Base-by-base conservation (phyloP, 2,888 invertebrate species). In the Brachypalpus laphriformis region DNA sequence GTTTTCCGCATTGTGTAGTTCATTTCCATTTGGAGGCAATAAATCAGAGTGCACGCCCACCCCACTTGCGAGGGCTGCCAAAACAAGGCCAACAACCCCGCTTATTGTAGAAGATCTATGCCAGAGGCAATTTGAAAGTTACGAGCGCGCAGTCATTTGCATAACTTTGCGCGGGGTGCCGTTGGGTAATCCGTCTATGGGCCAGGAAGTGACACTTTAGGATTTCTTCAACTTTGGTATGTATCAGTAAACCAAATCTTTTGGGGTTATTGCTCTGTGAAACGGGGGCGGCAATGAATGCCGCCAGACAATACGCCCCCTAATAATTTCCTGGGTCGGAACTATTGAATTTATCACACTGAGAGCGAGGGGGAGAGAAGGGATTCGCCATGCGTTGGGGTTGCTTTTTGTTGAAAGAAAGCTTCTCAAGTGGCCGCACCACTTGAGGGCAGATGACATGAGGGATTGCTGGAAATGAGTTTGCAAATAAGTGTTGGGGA, bases 271-370 rank as follows among this genome's bases (percentile, higher is more conserved):
- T 68, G 75, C 47, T 54, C 75, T 31, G 2, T 40, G 16, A 57
- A 25, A n/a, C 22, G 18, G 9, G 20, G 18, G 51, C 59, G 25
- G 47, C 22, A 40, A 42, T 40, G 54, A n/a, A 37, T 57, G 18
- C 28, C 18, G 31, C 61, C 68, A 81, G 74, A 75, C 68, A 75
- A 81, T 63, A 47, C 66, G 81, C 61, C 75, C 71, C 66, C 66
- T 81, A 75, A 81, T 75, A 81, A 81, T 81, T 74, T 81, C 81
- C 75, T 81, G 74, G 54, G 74, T 74, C 66, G 74, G 40, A 81
- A 81, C 80, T 81, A 68, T 75, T 66, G 45, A 66, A 61, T 81
- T 61, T 63, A 68, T 80, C 47, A 28, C 66, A 28, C 57, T 28
- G 3, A 3, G 4, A 37, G 31, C 45, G 7, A 16, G n/a, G 11